Evolutionary conservation across 1,140 invertebrate species (phyloP), one percentile per base, ranked within the genome.

Genomic region (Drosophila leontia): DNA sequence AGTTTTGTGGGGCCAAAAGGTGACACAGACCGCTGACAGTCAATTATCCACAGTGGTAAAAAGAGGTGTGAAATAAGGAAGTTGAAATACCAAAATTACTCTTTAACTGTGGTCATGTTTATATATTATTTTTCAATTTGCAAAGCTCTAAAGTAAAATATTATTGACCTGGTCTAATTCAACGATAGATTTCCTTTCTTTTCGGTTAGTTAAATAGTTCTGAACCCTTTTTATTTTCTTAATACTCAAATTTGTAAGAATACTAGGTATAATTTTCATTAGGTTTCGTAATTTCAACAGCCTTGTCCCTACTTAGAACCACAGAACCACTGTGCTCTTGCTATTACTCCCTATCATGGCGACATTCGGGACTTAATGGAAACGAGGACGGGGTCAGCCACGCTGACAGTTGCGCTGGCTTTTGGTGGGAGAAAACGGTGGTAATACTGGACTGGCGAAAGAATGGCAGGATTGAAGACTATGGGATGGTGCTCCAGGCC

Each of bases 381-480:
- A 44, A 19, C 32, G 62, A 67, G 44, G n/a, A 39, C 19, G 56
- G 47, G 69, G 69, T 32, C 69, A 53, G 44, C 12, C 15, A 51
- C 69, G 58, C 50, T 48, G 70, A 75, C 71, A 75, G 72, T 41
- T 53, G 34, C 65, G 34, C 50, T 69, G 48, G 41, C 35, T 19
- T 35, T 50, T 41, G 44, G 37, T 29, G 17, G 32, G 23, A 34
- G 23, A 17, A 35, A 29, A 32, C 11, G 11, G 23, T 51, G 42
- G 42, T 26, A 0, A 37, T 55, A 23, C 51, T 55, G 34, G 4
- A 15, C 34, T 2, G 13, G 34, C 12, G 3, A 47, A 15, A 42
- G 58, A 37, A 34, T 63, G 44, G 13, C 29, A 32, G 26, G 17
- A 32, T 19, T 58, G 51, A n/a, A 8, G 19, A 17, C 32, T 4